Conservation (phyloP, 35 echinoderm and acorn worm species). For the Chiridota heheva region DNA sequence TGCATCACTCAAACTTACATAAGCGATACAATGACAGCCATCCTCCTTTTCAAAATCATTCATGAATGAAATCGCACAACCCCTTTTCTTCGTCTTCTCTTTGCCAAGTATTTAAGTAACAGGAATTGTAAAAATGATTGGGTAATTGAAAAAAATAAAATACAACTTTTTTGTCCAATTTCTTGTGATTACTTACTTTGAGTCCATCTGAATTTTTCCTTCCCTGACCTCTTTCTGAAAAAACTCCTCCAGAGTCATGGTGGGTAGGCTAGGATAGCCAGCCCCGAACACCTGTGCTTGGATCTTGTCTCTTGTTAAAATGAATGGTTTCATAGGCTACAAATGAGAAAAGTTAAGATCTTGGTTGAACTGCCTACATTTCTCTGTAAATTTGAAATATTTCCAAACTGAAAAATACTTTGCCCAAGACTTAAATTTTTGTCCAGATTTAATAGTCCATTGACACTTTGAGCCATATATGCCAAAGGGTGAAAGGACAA, state of each 20-base stretch:
- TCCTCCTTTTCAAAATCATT: no score
- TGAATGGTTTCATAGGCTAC: conserved; percentile 93
- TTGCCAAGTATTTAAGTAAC: no score
- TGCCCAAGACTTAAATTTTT: no score
- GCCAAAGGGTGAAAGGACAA: no score
- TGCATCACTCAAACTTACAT: no score
- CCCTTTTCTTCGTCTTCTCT: no score
- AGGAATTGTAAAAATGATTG: not conserved
- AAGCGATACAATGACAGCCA: no score
- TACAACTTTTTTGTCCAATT: not conserved
- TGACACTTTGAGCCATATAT: no score
- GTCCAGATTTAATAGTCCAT: no score
- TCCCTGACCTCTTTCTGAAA: conserved; percentile 88
- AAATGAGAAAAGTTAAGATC: not conserved
- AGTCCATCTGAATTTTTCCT: conserved; percentile 78
- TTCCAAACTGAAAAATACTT: no score
- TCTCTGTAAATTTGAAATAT: not conserved
- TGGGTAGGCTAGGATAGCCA: conserved; percentile 93
- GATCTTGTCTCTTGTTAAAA: conserved; percentile 73
- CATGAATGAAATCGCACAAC: no score
- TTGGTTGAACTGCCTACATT: not conserved
- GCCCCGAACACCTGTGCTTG: conserved; percentile 96
- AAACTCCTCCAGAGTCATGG: conserved; percentile 89
- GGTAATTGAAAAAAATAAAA: not conserved
- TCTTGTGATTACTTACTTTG: conserved; percentile 63